phyloP scores from a whole-genome alignment of 2,888 invertebrate species.

The Cephus nigrinus region DNA sequence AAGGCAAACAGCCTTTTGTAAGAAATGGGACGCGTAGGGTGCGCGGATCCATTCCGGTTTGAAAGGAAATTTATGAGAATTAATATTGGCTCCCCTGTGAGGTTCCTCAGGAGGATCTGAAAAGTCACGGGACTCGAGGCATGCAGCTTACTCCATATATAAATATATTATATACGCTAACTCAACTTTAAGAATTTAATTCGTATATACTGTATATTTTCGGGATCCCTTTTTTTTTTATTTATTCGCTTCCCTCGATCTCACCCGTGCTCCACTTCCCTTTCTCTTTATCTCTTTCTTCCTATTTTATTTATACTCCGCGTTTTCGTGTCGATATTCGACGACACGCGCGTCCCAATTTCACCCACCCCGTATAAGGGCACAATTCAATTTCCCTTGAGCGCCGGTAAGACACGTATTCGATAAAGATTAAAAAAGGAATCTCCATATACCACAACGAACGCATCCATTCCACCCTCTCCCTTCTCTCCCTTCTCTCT shows the following conservation, averaged over 20 bases:
- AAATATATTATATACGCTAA: conserved; percentile 33
- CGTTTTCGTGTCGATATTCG: conserved; percentile 26
- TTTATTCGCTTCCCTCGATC: not conserved
- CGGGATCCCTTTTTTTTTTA: not conserved
- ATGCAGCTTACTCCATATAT: conserved; percentile 63
- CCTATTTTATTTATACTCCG: conserved; percentile 51
- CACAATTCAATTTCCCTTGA: conserved; percentile 39
- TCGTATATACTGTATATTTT: conserved; percentile 46
- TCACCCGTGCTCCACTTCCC: not conserved
- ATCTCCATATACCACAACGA: conserved; percentile 19
- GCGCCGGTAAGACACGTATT: conserved; percentile 63
- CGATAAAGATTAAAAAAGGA: conserved; percentile 71
- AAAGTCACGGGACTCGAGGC: conserved; percentile 58
- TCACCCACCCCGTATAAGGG: conserved; percentile 64
- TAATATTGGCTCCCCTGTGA: conserved; percentile 64
- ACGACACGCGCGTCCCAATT: conserved; percentile 68
- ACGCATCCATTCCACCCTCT: not conserved
- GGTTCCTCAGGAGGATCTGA: conserved; percentile 21
- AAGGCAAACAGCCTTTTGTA: conserved; percentile 56
- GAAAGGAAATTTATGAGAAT: conserved; percentile 67
- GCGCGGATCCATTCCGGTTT: conserved; percentile 45
- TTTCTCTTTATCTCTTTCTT: conserved; percentile 21
- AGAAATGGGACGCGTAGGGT: conserved; percentile 17
- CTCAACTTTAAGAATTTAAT: conserved; percentile 66
- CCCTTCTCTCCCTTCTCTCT: not conserved